Conservation (phyloP, 2,888 invertebrate species). For the Sturmia bella region DNA sequence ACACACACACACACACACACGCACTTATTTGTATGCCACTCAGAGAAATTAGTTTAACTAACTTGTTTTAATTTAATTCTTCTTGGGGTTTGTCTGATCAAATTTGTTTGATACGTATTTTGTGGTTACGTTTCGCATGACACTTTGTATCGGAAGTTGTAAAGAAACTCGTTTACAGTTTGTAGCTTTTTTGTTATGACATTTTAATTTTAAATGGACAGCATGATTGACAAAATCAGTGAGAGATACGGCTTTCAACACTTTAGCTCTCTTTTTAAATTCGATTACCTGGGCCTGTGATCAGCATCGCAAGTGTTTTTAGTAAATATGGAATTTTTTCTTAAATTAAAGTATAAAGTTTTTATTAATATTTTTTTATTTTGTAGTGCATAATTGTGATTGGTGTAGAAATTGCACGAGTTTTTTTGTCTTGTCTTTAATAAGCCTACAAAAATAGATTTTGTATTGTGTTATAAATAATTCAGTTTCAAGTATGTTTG, state of each 20-base stretch:
- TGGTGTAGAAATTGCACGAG: not conserved
- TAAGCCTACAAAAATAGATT: conserved; percentile 21
- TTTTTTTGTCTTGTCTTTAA: conserved; percentile 8
- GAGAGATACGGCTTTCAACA: not conserved
- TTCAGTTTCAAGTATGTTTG: conserved; percentile 20
- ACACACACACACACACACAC: too few species aligned
- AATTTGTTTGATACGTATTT: conserved; percentile 11
- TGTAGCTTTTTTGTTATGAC: not conserved
- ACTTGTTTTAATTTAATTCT: conserved; percentile 7
- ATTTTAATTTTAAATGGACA: conserved; percentile 12
- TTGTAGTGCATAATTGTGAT: too few species aligned
- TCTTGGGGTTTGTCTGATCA: not conserved
- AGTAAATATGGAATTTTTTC: too few species aligned
- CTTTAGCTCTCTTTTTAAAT: too few species aligned
- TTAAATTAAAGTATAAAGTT: too few species aligned
- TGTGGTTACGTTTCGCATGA: conserved; percentile 36
- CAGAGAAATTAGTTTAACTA: conserved; percentile 7
- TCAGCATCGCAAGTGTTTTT: too few species aligned
- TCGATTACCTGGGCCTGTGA: too few species aligned
- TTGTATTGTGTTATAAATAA: conserved; percentile 8
- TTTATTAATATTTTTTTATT: too few species aligned
- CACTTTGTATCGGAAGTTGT: conserved; percentile 60
- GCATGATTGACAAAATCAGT: not conserved
- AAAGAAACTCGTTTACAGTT: conserved; percentile 31
- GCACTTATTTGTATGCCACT: not conserved